phyloP scores from a whole-genome alignment of 2,888 invertebrate genomes.

The Dendrolimus houi region DNA sequence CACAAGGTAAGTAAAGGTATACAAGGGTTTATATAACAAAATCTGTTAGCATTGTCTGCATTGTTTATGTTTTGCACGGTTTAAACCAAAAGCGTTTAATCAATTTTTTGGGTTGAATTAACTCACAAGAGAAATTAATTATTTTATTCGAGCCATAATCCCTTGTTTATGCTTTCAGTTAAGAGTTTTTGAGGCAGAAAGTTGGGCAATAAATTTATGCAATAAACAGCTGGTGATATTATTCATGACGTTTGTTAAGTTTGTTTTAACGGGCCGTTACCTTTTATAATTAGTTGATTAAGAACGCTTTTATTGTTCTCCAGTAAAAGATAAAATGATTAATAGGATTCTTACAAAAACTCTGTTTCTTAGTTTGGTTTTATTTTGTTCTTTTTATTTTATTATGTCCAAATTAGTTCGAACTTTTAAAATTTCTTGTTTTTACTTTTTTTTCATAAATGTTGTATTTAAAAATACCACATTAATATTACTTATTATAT shows the following conservation, averaged over 20 bases:
- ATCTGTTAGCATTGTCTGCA: not conserved
- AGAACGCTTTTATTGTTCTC: conserved; percentile 21
- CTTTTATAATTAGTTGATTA: conserved; percentile 55
- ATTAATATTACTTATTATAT: no score
- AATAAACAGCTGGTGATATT: conserved; percentile 67
- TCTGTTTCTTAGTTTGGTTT: no score
- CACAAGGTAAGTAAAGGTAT: no score
- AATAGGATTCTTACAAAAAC: not conserved
- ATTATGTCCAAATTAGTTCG: not conserved
- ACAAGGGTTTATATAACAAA: not conserved
- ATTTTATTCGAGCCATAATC: conserved; percentile 52
- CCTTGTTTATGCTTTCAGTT: conserved; percentile 61
- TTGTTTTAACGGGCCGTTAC: conserved; percentile 52
- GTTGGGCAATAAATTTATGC: conserved; percentile 59
- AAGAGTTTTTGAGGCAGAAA: conserved; percentile 58
- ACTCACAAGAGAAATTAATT: conserved; percentile 39
- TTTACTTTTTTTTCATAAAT: no score
- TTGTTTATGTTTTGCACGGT: not conserved
- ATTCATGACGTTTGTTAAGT: conserved; percentile 63
- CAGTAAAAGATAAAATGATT: conserved; percentile 1
- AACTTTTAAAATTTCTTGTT: no score
- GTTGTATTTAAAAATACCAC: no score
- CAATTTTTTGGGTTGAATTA: conserved; percentile 4
- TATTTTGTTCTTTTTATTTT: not conserved
- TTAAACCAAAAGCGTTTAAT: conserved; percentile 1